phyloP scores from a whole-genome alignment of 2,888 invertebrate genomes.

The Belgica antarctica region DNA sequence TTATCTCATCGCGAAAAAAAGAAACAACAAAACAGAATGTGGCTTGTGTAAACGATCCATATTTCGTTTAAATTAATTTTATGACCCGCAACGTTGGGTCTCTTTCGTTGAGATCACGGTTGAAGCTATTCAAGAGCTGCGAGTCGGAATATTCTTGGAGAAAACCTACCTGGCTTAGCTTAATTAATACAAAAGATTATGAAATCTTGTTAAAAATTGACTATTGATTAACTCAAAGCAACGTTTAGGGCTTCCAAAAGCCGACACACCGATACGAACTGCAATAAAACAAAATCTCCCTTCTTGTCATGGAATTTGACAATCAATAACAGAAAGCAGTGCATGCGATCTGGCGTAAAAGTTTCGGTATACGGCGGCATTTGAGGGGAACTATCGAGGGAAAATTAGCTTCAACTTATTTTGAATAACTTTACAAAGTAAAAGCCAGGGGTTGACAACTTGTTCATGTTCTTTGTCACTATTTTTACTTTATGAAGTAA shows the following conservation, averaged over 20 bases:
- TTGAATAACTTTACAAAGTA: too few species aligned
- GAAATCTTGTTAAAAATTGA: too few species aligned
- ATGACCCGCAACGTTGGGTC: neutral
- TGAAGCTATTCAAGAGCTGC: neutral
- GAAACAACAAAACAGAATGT: too few species aligned
- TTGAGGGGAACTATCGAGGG: neutral
- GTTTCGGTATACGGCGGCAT: neutral
- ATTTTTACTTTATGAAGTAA: too few species aligned
- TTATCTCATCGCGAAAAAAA: conserved; percentile 15
- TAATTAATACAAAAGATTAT: too few species aligned
- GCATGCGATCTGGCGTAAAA: neutral
- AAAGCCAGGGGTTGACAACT: neutral
- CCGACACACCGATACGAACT: conserved; percentile 10
- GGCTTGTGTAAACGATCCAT: neutral
- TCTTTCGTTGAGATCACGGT: neutral
- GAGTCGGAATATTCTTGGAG: too few species aligned
- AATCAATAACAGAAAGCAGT: conserved; percentile 22
- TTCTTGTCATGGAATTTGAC: conserved; percentile 20
- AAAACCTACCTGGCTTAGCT: too few species aligned
- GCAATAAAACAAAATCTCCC: neutral
- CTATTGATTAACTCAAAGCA: neutral
- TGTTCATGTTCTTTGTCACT: too few species aligned
- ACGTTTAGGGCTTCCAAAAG: neutral
- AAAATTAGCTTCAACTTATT: too few species aligned
- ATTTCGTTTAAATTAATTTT: neutral